Base-by-base conservation (phyloP, 2,888 invertebrate species). In the Patella ulyssiponensis region DNA sequence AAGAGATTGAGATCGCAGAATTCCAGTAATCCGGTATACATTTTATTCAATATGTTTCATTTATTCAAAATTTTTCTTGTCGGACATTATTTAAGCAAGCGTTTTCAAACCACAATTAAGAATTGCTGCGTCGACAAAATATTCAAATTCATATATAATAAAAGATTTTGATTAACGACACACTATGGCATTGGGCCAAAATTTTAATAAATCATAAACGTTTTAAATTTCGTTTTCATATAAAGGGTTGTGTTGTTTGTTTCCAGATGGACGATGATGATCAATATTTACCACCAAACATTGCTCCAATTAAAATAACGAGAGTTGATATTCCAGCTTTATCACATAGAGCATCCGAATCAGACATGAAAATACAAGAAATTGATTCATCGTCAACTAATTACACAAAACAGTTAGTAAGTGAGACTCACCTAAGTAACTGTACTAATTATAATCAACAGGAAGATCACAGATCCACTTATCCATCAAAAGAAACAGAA, bases 311-410 rank as follows among this genome's bases (percentile, higher is more conserved):
- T 52, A 79, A 79, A 69, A 69, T 77, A 17, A 77, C 77, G 12
- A n/a, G 79, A 12, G 79, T 79, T 52, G 77, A 79, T 74, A 74
- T 79, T 33, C 74, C 76, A 17, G 77, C 51, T 17, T 27, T 76
- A 69, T 4, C 69, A 20, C 23, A n/a, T 12, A 23, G 64, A 20
- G 12, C 20, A 64, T 20, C 64, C 5, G 64, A 23, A 23, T 20
- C 64, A 23, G 64, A 64, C 12, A 20, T 64, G 23, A 64, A 20
- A 64, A 20, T 64, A 12, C 64, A 64, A 64, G 64, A 64, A 3
- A 1, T 64, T 2, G 64, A 64, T 20, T 64, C 64, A 11, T 12
- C 11, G 11, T 20, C 64, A 23, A 11, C 23, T 14, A 64, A 23
- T 64, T 44, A 44, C 44, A 20, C 64, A 64, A 64, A 64, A 64